Evolutionary conservation across 2,797 vertebrate genomes (phyloP), one percentile per base, ranked within the genome.

Genomic region (Myotis pilosus): DNA sequence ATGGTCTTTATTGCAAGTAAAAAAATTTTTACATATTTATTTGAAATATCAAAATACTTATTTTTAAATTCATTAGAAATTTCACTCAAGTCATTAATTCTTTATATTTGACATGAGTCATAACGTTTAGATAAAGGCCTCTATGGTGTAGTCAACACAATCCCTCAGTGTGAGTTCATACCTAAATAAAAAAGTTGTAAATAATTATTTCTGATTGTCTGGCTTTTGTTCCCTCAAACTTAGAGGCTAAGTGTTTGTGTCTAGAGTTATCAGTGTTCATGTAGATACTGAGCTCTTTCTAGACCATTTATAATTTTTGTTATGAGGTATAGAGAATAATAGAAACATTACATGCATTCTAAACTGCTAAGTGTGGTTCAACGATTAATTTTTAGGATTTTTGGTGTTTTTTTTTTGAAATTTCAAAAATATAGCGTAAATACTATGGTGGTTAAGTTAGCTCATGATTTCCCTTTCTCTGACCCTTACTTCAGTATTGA

Each of bases 61-160:
- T 86, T 89, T 92, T 68, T 51, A 81, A 62, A 30, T 93, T 93
- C 38, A 33, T 69, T 93, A 62, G 20, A 86, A 81, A 68, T 90
- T 69, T 75, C 41, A 81, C 28, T 44, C 38, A 72, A 79, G 49
- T 86, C 25, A 66, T 79, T 89, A 57, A 74, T 51, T 88, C 20
- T 75, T 17, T 72, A 0, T 33, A 5, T 74, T 92, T 85, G 12
- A 75, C 69, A 22, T 51, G 33, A 81, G 28, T 80, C 81, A 53
- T 51, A 80, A 38, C 64, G 13, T 85, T 86, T 68, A 86, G 9
- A 13, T 81, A 82, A 81, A 75, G 1, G 2, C 53, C 23, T 90
- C 55, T 87, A 44, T 55, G n/a, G 19, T 41, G 0, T 87, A 55
- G 71, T 71, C n/a, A 78, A 20, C 53, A 69, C 8, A 82, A 30